A percentile compares a stretch with the other conserved stretches of the same genome.
phyloP scores from a whole-genome alignment of 2,113 vertebrate species.

The Poecile atricapillus region DNA sequence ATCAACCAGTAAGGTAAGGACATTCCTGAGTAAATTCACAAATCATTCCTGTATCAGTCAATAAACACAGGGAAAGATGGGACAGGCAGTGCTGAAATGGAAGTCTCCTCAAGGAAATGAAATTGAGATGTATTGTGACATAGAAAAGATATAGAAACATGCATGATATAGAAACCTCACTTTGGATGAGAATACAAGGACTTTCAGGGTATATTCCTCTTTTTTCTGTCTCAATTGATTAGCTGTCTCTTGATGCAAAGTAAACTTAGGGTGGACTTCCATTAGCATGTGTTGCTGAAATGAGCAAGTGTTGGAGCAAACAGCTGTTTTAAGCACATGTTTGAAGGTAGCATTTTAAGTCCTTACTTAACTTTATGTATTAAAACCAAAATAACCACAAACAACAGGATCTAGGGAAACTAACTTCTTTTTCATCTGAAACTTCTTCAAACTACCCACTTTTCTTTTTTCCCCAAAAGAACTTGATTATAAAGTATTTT shows the following conservation, averaged over 20 bases:
- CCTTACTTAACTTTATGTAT: background rate
- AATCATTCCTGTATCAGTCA: background rate
- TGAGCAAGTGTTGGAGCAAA: background rate
- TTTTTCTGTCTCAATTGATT: background rate
- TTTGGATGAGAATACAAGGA: background rate
- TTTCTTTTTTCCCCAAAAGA: fast-evolving
- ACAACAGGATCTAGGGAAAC: background rate
- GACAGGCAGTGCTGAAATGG: background rate
- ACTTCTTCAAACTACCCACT: background rate
- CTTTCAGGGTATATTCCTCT: background rate
- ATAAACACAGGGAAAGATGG: background rate
- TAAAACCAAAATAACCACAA: background rate
- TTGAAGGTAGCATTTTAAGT: background rate
- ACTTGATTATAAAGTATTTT: background rate
- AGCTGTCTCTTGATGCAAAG: background rate
- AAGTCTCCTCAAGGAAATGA: background rate
- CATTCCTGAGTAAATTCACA: background rate
- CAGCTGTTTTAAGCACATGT: background rate
- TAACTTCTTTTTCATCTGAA: background rate
- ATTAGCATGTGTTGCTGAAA: background rate
- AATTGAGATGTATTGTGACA: background rate
- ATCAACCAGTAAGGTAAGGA: background rate
- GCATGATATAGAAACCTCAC: background rate
- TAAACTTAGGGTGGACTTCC: background rate
- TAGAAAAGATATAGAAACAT: background rate